phyloP scores from a whole-genome alignment of 2,113 vertebrate species.

The Drymodes brunneopygia region DNA sequence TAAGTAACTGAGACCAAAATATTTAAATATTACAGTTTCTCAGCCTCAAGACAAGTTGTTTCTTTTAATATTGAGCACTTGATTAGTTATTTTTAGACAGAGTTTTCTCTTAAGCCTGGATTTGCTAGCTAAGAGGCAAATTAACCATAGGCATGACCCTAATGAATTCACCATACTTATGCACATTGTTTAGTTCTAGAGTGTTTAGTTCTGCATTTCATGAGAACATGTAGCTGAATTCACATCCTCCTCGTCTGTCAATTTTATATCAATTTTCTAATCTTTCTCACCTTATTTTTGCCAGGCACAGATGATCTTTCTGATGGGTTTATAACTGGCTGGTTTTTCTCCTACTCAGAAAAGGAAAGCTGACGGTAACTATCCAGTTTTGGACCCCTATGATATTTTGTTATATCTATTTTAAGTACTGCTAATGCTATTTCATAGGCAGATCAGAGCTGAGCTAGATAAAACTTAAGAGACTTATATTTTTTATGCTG shows the following conservation, averaged over 20 bases:
- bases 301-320: neutral
- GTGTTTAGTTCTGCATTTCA: neutral
- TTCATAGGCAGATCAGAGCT: neutral
- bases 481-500: neutral
- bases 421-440: neutral
- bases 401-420: neutral
- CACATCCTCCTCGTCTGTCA: neutral
- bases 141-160: neutral
- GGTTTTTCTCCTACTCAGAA: neutral
- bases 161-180: neutral
- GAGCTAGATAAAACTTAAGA: neutral
- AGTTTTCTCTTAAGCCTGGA: neutral
- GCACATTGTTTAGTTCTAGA: neutral
- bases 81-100: neutral
- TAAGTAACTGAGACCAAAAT: neutral
- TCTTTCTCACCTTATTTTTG: neutral
- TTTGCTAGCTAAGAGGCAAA: neutral
- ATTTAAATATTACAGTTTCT: neutral
- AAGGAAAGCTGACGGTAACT: neutral
- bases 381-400: neutral
- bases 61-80: neutral
- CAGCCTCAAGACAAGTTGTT: neutral
- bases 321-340: neutral
- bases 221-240: neutral
- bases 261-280: neutral